Percentiles rank a stretch among this genome's conserved stretches.
Conservation (phyloP, 2,113 vertebrate species). For the Oreochromis tanganicae region DNA sequence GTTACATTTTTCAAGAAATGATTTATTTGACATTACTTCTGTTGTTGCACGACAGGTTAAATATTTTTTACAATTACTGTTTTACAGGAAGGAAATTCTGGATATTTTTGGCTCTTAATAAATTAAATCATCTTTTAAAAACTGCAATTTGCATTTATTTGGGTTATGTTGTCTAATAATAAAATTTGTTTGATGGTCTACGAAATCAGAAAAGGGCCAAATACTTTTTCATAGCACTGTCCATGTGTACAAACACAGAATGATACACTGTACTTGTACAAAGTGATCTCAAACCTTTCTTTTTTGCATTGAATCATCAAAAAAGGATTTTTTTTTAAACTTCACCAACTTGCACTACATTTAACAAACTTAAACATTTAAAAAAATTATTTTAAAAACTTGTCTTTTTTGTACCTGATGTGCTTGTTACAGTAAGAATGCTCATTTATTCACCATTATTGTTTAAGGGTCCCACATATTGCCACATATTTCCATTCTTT, state of each 20-base stretch:
- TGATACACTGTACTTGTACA: not conserved
- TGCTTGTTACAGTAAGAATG: not conserved
- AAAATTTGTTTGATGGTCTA: not conserved
- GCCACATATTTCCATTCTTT: not conserved
- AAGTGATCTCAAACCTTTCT: not conserved
- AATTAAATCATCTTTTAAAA: not conserved
- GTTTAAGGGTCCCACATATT: not conserved
- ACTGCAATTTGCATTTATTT: not conserved
- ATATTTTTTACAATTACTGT: not conserved
- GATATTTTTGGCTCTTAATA: not conserved
- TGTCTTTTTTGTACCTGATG: not conserved
- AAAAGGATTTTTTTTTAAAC: fast-evolving
- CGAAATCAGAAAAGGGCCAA: not conserved
- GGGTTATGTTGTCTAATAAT: not conserved
- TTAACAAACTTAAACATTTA: not conserved
- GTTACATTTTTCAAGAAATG: not conserved
- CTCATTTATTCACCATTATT: not conserved
- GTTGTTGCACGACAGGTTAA: not conserved
- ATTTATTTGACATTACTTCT: not conserved
- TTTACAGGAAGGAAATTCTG: not conserved
- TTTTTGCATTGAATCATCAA: not conserved
- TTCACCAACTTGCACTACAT: not conserved
- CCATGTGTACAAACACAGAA: not conserved
- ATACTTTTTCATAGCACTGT: not conserved
- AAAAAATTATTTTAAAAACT: not conserved